Evolutionary conservation across 1,140 invertebrate genomes (phyloP).

Genomic region (Nasonia vitripennis): DNA sequence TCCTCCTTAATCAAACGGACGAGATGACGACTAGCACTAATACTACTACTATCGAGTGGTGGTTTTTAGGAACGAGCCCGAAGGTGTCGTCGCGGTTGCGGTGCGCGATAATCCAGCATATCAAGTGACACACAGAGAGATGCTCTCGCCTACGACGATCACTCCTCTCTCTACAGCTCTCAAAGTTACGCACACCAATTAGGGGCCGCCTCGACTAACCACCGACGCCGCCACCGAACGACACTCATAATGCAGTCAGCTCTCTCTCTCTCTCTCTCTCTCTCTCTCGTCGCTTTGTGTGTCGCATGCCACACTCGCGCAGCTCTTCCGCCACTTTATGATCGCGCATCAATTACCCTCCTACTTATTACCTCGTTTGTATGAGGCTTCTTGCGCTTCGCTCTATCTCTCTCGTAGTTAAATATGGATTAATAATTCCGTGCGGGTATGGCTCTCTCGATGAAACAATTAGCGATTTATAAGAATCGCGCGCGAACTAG

Average conservation of each 20-base stretch:
- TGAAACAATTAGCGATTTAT: neutral
- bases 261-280: neutral
- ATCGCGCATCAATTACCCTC: conserved; percentile 47
- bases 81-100: conserved; percentile 11
- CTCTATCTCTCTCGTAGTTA: neutral
- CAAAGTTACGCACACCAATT: conserved; percentile 49
- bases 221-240: conserved; percentile 27
- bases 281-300: neutral
- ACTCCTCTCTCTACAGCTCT: neutral
- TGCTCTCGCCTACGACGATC: neutral
- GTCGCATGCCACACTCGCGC: neutral
- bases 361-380: conserved; percentile 46
- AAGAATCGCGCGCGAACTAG: neutral
- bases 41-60: no score
- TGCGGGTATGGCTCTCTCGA: neutral
- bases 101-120: conserved; percentile 28
- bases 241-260: conserved; percentile 32
- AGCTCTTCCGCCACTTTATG: conserved; percentile 34
- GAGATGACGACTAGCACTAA: no score
- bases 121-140: conserved; percentile 11
- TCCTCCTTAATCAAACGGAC: no score
- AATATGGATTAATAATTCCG: conserved; percentile 20
- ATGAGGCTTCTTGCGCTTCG: conserved; percentile 39
- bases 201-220: conserved; percentile 39
- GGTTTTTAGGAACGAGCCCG: neutral